Evolutionary conservation across 2,797 vertebrate genomes (phyloP).

Genomic region (Rhinophrynus dorsalis): DNA sequence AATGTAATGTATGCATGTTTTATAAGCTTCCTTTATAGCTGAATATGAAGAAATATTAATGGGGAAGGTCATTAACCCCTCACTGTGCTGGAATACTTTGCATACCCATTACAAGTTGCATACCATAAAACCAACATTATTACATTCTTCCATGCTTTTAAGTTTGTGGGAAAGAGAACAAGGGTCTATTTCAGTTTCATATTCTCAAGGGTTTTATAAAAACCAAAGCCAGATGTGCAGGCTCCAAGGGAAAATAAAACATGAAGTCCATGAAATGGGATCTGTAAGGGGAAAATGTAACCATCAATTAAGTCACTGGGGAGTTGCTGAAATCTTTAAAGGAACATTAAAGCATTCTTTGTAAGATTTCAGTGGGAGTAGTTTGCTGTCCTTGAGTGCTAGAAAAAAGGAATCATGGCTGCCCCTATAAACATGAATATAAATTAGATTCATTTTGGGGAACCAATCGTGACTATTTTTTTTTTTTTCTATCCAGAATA

Average conservation of each 20-base stretch:
- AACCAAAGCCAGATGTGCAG: conserved; percentile 42
- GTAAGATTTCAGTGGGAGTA: no score
- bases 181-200: conserved; percentile 45
- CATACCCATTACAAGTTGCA: conserved; percentile 30
- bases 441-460: no score
- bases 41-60: background rate
- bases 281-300: conserved; percentile 24
- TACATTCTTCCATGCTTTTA: conserved; percentile 44
- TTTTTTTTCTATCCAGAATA: no score
- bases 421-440: no score
- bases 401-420: no score
- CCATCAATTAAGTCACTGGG: conserved; percentile 6
- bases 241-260: conserved; percentile 56
- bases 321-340: background rate
- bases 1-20: background rate
- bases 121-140: conserved; percentile 42
- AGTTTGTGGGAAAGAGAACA: conserved; percentile 45
- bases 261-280: conserved; percentile 47
- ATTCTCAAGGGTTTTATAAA: conserved; percentile 44
- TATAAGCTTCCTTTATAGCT: background rate
- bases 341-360: no score
- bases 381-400: no score
- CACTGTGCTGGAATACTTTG: background rate
- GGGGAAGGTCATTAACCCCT: conserved; percentile 36
- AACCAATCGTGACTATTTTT: no score